Percentiles rank a stretch among this genome's conserved stretches.
These are phyloP conservation scores for Arizona elegans DNA, from an alignment of 2,113 vertebrate genomes.

Conservation along the genomic window DNA sequence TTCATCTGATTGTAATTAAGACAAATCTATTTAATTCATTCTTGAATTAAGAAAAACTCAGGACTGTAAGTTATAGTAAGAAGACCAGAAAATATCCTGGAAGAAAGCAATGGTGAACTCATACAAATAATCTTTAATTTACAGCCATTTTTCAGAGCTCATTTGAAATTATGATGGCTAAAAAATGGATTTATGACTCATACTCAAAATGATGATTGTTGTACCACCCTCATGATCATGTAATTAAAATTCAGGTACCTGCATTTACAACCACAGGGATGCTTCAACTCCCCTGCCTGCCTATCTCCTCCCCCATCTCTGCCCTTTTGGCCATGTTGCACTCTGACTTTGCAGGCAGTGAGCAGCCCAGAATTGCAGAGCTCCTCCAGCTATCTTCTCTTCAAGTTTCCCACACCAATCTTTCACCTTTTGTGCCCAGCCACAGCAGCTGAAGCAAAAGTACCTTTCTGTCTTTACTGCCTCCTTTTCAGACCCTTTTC, in stretches of 20 bases:
- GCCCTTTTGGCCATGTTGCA: neutral
- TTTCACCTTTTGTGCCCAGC: neutral
- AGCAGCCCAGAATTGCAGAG: neutral
- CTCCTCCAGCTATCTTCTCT: neutral
- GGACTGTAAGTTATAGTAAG: neutral
- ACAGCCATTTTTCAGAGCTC: neutral
- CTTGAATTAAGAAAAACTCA: neutral
- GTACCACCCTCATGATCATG: neutral
- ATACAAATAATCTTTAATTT: neutral
- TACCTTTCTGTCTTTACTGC: neutral
- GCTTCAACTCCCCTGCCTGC: neutral
- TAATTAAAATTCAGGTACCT: neutral
- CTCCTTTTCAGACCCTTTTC: neutral
- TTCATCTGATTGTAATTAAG: neutral
- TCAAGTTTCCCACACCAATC: neutral
- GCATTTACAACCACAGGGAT: neutral
- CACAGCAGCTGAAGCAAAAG: neutral
- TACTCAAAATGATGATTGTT: neutral
- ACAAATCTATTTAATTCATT: neutral
- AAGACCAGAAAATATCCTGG: neutral
- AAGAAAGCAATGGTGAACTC: neutral
- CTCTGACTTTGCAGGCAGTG: neutral
- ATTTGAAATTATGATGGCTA: neutral
- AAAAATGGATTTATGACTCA: neutral
- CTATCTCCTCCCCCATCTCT: neutral